phyloP scores from a whole-genome alignment of 2,797 vertebrate species.

The Phylloscopus collybita region DNA sequence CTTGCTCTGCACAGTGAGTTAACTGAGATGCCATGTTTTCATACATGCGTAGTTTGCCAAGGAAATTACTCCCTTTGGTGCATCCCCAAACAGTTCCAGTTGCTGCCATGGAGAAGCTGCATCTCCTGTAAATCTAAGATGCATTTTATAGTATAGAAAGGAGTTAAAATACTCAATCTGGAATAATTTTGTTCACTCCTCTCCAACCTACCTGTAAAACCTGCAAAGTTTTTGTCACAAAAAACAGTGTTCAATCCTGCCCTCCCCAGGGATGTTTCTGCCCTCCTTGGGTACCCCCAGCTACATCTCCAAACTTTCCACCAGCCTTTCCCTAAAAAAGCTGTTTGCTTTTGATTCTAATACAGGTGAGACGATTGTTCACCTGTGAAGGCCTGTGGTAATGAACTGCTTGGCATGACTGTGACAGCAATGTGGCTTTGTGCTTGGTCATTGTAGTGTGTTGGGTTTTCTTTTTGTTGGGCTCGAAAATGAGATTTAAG shows the following conservation, averaged over 20 bases:
- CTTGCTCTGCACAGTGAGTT: not conserved
- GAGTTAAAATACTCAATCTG: not conserved
- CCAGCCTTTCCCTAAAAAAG: not conserved
- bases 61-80: not conserved
- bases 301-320: not conserved
- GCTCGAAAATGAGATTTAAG: not conserved
- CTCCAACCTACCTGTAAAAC: not conserved
- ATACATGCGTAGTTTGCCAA: not conserved
- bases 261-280: not conserved
- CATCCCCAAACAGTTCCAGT: not conserved
- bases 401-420: not conserved
- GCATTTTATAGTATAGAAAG: not conserved
- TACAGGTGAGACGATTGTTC: not conserved
- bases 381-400: rapidly evolving
- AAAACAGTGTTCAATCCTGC: not conserved
- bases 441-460: not conserved
- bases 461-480: not conserved
- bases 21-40: not conserved
- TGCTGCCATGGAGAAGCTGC: not conserved
- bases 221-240: not conserved
- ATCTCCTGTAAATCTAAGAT: not conserved
- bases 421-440: not conserved
- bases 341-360: not conserved
- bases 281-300: not conserved
- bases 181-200: not conserved